These are phyloP conservation scores for Pseudoatta argentina DNA, from an alignment of 1,140 invertebrate genomes.

Conservation along the genomic window DNA sequence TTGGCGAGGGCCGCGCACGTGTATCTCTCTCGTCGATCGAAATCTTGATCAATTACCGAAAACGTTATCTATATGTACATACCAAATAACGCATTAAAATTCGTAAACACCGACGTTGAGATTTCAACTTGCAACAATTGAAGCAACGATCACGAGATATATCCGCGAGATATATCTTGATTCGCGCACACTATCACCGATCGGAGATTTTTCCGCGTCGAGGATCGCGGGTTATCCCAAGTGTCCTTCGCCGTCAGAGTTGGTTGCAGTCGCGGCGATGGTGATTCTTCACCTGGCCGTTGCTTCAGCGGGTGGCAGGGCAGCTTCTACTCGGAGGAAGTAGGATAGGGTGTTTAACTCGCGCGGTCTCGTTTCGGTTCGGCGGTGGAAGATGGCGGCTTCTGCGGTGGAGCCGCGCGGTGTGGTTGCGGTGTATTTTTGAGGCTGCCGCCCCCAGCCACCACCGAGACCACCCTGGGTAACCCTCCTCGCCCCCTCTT, in stretches of 20 bases:
- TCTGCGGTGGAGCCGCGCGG: conserved; percentile 86
- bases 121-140: not conserved
- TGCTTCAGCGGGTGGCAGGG: conserved; percentile 72
- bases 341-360: conserved; percentile 83
- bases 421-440: conserved; percentile 87
- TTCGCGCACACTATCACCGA: conserved; percentile 38
- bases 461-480: conserved; percentile 78
- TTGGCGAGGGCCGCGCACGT: conserved; percentile 44
- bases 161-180: not conserved
- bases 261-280: conserved; percentile 20
- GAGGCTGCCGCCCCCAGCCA: conserved; percentile 85
- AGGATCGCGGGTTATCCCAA: conserved; percentile 6
- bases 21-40: conserved; percentile 54
- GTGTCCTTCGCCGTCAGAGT: not conserved
- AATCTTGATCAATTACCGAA: conserved; percentile 53
- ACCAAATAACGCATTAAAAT: not conserved
- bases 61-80: not conserved
- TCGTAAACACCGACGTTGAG: not conserved
- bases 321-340: conserved; percentile 73
- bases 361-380: conserved; percentile 85
- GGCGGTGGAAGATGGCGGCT: conserved; percentile 86
- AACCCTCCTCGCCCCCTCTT: conserved; percentile 74
- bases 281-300: conserved; percentile 67
- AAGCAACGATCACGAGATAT: conserved; percentile 6
- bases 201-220: conserved; percentile 22